phyloP scores from a whole-genome alignment of 2,113 vertebrate species.

The Scomber japonicus region DNA sequence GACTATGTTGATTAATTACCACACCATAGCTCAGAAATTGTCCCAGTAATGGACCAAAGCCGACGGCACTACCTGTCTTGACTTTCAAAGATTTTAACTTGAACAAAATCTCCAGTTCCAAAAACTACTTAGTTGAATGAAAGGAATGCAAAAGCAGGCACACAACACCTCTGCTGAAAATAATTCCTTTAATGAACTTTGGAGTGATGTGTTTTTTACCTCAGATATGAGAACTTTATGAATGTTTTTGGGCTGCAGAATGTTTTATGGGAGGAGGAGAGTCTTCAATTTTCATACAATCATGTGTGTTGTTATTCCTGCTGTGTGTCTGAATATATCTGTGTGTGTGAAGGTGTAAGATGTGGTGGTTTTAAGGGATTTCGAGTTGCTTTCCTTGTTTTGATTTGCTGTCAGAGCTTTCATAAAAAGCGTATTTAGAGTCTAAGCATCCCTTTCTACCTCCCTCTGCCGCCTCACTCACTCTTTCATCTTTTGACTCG shows the following conservation, averaged over 20 bases:
- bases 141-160: background rate
- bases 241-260: background rate
- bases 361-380: background rate
- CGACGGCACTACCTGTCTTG: background rate
- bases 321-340: background rate
- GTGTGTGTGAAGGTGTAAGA: background rate
- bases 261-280: background rate
- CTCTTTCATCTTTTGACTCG: slow-evolving; percentile 29
- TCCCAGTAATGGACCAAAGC: background rate
- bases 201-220: background rate
- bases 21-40: background rate
- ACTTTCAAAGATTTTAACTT: background rate
- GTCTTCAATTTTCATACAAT: background rate
- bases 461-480: background rate
- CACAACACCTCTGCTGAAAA: background rate
- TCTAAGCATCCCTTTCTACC: background rate
- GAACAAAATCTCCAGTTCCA: background rate
- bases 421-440: slow-evolving; percentile 18
- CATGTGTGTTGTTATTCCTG: background rate
- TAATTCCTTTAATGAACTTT: background rate
- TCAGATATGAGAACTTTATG: background rate
- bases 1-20: background rate
- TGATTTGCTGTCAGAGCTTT: slow-evolving; percentile 17
- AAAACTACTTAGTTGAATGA: background rate
- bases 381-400: background rate